A percentile compares a stretch with the other conserved stretches of the same genome.
Evolutionary conservation across 2,113 vertebrate species (phyloP).

Genomic region (Psephotus haematonotus): DNA sequence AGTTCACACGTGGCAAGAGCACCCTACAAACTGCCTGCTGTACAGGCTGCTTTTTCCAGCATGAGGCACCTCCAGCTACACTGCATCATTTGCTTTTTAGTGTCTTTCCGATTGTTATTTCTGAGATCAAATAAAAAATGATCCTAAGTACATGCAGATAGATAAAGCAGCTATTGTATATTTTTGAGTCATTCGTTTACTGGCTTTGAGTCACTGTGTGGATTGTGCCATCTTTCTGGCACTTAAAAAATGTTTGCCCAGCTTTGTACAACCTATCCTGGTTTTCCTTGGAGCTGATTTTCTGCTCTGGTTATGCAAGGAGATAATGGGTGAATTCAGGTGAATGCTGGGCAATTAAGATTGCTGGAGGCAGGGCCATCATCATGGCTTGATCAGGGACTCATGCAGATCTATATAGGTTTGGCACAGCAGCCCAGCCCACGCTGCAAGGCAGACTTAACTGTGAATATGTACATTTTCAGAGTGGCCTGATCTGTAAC

Average conservation of each 20-base stretch:
- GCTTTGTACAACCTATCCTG: not conserved
- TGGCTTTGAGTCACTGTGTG: not conserved
- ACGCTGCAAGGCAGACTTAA: accelerated
- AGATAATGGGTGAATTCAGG: not conserved
- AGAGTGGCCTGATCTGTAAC: not conserved
- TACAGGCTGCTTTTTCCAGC: not conserved
- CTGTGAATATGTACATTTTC: not conserved
- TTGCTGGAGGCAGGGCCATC: not conserved
- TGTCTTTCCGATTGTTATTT: not conserved
- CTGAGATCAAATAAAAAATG: not conserved
- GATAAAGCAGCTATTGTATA: not conserved
- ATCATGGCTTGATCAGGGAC: no score
- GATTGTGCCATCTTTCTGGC: not conserved
- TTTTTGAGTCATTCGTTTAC: not conserved
- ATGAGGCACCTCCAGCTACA: not conserved
- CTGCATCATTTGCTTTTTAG: not conserved
- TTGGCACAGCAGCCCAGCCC: not conserved
- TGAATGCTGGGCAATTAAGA: not conserved
- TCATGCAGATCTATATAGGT: not conserved
- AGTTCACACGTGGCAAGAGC: not conserved
- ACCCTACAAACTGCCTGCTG: not conserved
- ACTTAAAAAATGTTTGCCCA: not conserved
- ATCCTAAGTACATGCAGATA: not conserved
- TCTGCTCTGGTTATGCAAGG: not conserved
- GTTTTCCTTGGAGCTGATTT: not conserved